A percentile compares a stretch with the other conserved stretches of the same genome.
These are phyloP conservation scores for Pseudolaguvia tuberculata DNA, from an alignment of 2,113 vertebrate species.

Conservation along the genomic window DNA sequence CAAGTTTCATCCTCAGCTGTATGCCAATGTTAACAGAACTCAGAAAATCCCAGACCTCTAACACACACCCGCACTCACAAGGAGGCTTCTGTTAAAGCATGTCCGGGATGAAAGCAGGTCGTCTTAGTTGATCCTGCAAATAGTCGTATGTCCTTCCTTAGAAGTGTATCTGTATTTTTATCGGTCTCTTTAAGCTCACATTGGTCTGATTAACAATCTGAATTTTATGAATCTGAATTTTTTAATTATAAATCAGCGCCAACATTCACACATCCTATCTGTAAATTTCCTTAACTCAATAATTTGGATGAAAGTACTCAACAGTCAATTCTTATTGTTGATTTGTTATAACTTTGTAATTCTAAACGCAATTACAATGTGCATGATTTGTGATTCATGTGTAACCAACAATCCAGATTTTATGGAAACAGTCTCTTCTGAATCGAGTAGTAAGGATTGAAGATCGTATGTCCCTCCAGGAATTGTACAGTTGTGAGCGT, in stretches of 20 bases:
- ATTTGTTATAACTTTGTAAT: neutral
- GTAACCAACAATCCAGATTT: neutral
- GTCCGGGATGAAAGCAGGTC: neutral
- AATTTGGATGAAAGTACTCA: too few relatives aligned
- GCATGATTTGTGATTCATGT: neutral
- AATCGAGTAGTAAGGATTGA: too few relatives aligned
- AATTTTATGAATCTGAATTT: too few relatives aligned
- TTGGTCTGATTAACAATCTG: too few relatives aligned
- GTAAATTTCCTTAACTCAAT: too few relatives aligned
- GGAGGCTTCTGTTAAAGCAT: conserved; percentile 14
- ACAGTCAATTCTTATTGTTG: neutral
- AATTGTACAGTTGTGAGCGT: neutral
- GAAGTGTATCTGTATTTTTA: neutral
- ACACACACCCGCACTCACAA: conserved; percentile 24
- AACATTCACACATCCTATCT: too few relatives aligned
- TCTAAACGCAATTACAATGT: neutral
- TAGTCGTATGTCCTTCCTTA: neutral
- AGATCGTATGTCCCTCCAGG: neutral
- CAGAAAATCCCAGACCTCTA: conserved; percentile 28
- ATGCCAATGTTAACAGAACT: conserved; percentile 41
- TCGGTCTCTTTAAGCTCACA: too few relatives aligned
- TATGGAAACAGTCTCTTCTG: neutral
- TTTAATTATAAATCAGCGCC: too few relatives aligned
- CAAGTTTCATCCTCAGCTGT: conserved; percentile 34
- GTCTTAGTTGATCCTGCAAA: neutral